Base-by-base conservation (phyloP, 35 echinoderm and acorn worm genomes). In the Lytechinus variegatus region DNA sequence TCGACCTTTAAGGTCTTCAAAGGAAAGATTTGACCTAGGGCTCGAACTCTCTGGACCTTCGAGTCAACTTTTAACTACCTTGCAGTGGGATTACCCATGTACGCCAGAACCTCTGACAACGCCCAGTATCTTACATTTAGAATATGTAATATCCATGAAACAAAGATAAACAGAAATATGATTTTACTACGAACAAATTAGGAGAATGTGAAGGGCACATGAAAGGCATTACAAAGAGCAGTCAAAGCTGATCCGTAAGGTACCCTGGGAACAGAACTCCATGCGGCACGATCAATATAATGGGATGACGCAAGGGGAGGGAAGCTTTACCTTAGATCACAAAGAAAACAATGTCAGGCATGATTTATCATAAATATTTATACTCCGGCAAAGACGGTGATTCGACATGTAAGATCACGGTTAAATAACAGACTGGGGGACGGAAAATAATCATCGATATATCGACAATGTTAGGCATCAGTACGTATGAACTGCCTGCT, bases 351-450 rank as follows among this genome's bases (percentile, higher is more conserved):
- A 79, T 79, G 66, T 79, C 16, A 24, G 66, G 66, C 66, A 79
- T 79, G 66, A 79, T 79, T 79, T 79, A 79, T 79, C 66, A 79
- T 79, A 79, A 79, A 79, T 79, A 79, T 79, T 79, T 79, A 79
- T 79, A 79, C 66, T 79, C 66, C 19, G 24, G 66, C 66, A 24
- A 79, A 79, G 66, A 24, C 66, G 6, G 66, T 4, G 14, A 79
- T 19, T 79, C 66, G 12, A 79, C 66, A 79, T 79, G 19, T 79
- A 79, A 24, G 66, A 79, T 16, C 66, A 79, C 66, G 66, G 19
- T 79, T 79, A 79, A 79, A 79, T 79, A 79, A 79, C 66, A 79
- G 66, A 79, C 66, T 27, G 4, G 66, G 66, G 66, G 66, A 19
- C 8, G 66, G 14, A 79, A 79, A 79, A 79, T 79, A 79, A 79